Evolutionary conservation across 2,888 invertebrate species (phyloP), one percentile per base, ranked within the genome.

Genomic region (Cepaea hortensis): DNA sequence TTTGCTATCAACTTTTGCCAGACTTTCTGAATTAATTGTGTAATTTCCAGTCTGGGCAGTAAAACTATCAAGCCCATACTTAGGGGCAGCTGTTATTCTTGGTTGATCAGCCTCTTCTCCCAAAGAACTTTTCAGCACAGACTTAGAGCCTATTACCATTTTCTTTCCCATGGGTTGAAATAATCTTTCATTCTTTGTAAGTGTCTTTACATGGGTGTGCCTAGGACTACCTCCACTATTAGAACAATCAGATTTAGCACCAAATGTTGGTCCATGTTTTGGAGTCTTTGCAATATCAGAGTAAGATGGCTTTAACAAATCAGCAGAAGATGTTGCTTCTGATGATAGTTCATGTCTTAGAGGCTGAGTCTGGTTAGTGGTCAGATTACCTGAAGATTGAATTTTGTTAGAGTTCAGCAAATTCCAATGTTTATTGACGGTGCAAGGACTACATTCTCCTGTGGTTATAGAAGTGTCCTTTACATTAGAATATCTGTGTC

Each of bases 61-160:
- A 91, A 93, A 93, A 77, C 91, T 91, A 88, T 93, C 93, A 18
- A 93, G 89, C 23, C 93, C 93, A 90, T 93, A 93, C 75, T 91
- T 92, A 9, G 93, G 93, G 88, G 92, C 91, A 55, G 93, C 92
- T 48, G 89, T 90, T 11, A 91, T 90, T 50, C 89, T 88, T 68
- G 90, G 88, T 80, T 89, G 90, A 61, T 85, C 79, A 72, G 84
- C 81, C 20, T 84, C 88, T 70, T 76, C 87, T 23, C 35, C 72
- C 23, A 77, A 79, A 35, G 75, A 72, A 23, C 75, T 81, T 50
- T 79, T 86, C 46, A 82, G 83, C 82, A 85, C 80, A 84, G 65
- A 85, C 61, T 72, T 83, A 70, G 85, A 79, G 20, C 83, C 70
- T 23, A 83, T 72, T 61, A 79, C 79, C 9, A 87, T 83, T 46